Conservation (phyloP, 2,797 vertebrate species). For the Premnoplex brunnescens region DNA sequence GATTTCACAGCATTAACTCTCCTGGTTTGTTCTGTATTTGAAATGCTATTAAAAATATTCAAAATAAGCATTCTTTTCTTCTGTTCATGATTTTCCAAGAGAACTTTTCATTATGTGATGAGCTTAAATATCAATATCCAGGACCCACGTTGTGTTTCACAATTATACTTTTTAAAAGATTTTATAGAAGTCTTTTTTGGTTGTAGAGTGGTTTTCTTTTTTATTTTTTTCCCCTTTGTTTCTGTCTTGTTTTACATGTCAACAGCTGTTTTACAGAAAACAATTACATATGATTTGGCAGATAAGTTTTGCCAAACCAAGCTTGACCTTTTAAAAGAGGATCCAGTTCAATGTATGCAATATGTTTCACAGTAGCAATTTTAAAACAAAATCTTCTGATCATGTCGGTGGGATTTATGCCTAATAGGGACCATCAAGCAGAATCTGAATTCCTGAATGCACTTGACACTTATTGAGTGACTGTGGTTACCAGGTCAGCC, state of each 20-base stretch:
- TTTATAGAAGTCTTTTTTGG: not conserved
- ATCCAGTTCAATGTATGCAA: not conserved
- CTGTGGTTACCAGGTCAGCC: not conserved
- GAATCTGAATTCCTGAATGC: not conserved
- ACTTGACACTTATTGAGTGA: not conserved
- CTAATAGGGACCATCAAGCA: not conserved
- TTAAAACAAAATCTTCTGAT: not conserved
- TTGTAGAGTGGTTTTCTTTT: not conserved
- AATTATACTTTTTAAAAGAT: not conserved
- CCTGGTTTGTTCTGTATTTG: not conserved
- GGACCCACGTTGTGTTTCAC: not conserved
- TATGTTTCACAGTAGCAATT: not conserved
- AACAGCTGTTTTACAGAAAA: not conserved
- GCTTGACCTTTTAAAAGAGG: not conserved
- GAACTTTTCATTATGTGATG: not conserved
- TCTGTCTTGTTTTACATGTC: not conserved
- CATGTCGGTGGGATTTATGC: not conserved
- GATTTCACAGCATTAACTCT: not conserved
- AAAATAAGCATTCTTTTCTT: not conserved
- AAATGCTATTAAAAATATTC: not conserved
- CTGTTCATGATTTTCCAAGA: not conserved
- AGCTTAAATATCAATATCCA: not conserved
- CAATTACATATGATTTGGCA: not conserved
- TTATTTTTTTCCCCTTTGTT: not conserved
- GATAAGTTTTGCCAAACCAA: not conserved